Base-by-base conservation (phyloP, 2,113 vertebrate genomes). In the Gavialis gangeticus region DNA sequence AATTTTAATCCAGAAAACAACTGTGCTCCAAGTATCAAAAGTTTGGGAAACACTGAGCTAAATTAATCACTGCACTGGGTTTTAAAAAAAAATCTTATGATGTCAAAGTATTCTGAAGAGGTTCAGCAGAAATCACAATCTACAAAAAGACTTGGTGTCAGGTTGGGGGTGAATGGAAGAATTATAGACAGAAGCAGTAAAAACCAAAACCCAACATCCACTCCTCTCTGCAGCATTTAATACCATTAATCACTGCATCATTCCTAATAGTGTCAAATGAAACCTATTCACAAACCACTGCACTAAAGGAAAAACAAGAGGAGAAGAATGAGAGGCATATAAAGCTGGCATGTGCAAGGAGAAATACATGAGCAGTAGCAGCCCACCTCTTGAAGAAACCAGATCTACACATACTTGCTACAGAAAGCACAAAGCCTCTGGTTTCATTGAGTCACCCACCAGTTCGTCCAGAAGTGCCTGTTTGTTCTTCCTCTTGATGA, bases 381-480 rank as follows among this genome's bases (percentile, higher is more conserved):
- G 46, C 46, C 54, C 7, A 83, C 80, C 21, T 1, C 0, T 10
- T 12, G 13, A 2, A 28, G 18, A 81, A 63, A 14, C n/a, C 9
- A 21, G 62, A 73, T 5, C 8, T 21, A 73, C 34, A 11, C 0
- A 8, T 12, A 79, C 18, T 25, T 28, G 30, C 56, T 78, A 34
- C 9, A 11, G 14, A 90, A 63, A 37, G 6, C 25, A 85, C 54
- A 83, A 80, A 90, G 34, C 19, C 57, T 64, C 56, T 87, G 27
- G n/a, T 28, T 93, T 85, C 75, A 46, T 46, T 69, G 57, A 46
- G 77, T 37, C 62, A 97, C 98, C 95, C 97, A 99, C 99, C 98
- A 99, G 98, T 94, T 99, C 98, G 96, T 99, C 99, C 95, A 99
- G 97, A 87, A 99, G 98, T 54, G 99, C 98, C 96, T 99, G 99